These are phyloP conservation scores for Cirrhinus mrigala DNA, from an alignment of 2,797 vertebrate species.

Conservation along the genomic window DNA sequence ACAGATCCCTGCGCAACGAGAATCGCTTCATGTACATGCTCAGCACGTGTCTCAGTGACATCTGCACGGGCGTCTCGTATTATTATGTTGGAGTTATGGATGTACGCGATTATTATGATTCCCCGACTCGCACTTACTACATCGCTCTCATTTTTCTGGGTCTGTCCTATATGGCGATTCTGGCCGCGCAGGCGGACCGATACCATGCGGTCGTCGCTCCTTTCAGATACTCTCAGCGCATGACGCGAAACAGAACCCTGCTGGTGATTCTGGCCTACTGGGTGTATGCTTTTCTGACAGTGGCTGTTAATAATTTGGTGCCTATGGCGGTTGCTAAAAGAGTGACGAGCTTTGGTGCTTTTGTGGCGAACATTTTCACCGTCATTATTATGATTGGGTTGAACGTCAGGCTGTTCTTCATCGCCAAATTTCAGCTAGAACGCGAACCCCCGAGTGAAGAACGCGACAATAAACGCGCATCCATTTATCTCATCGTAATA, in stretches of 20 bases:
- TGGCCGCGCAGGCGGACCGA: slow-evolving; percentile 82
- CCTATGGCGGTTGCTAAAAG: slow-evolving; percentile 60
- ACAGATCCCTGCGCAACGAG: slow-evolving; percentile 73
- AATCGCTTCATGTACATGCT: slow-evolving; percentile 86
- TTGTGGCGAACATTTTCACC: slow-evolving; percentile 74
- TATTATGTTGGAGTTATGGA: slow-evolving; percentile 79
- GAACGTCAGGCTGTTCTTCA: slow-evolving; percentile 76
- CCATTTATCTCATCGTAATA: slow-evolving; percentile 77
- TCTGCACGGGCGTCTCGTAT: slow-evolving; percentile 79
- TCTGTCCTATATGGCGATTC: slow-evolving; percentile 80
- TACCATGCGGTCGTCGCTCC: slow-evolving; percentile 78
- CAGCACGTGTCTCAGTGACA: slow-evolving; percentile 82
- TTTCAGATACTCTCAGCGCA: slow-evolving; percentile 75
- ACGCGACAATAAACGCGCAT: slow-evolving; percentile 75
- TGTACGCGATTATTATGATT: slow-evolving; percentile 71
- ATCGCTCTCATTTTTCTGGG: slow-evolving; percentile 79
- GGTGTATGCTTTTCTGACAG: slow-evolving; percentile 77
- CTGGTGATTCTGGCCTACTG: slow-evolving; percentile 75
- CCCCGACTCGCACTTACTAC: slow-evolving; percentile 74
- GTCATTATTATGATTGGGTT: slow-evolving; percentile 81
- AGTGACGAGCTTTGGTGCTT: slow-evolving; percentile 70
- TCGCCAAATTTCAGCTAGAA: slow-evolving; percentile 77
- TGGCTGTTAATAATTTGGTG: slow-evolving; percentile 73
- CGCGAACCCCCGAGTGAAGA: slow-evolving; percentile 71
- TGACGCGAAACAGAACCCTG: slow-evolving; percentile 75